phyloP scores from a whole-genome alignment of 2,113 vertebrate genomes.

The Panurus biarmicus region DNA sequence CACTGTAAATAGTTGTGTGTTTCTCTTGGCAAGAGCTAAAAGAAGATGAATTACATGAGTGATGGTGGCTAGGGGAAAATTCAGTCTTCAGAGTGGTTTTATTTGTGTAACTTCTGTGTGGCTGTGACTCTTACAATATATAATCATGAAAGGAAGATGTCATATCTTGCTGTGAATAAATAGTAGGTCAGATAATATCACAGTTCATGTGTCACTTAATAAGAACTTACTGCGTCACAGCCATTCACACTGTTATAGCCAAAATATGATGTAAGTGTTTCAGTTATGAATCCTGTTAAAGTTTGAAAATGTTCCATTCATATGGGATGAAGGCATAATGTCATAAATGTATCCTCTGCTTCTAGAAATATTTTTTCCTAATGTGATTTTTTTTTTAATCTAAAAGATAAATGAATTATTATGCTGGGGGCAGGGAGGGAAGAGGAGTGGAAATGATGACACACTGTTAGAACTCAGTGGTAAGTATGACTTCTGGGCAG shows the following conservation, averaged over 20 bases:
- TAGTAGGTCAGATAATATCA: conserved; percentile 18
- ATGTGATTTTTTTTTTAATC: not conserved
- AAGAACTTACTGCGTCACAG: not conserved
- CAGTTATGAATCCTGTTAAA: not conserved
- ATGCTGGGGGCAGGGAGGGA: not conserved
- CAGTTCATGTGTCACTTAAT: not conserved
- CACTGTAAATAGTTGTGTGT: not conserved
- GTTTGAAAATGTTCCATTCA: not conserved
- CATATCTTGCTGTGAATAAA: not conserved
- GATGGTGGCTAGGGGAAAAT: not conserved
- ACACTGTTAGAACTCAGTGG: not conserved
- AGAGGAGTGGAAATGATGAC: not conserved
- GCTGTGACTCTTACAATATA: not conserved
- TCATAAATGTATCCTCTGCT: not conserved
- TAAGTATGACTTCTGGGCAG: not conserved
- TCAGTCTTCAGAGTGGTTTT: not conserved
- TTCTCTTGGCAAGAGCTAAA: conserved; percentile 11
- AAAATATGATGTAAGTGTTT: not conserved
- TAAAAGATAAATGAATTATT: not conserved
- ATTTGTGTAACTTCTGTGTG: conserved; percentile 8
- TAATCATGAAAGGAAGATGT: not conserved
- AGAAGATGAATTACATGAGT: not conserved
- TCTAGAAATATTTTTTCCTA: not conserved
- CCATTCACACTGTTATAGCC: not conserved
- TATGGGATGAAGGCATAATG: not conserved